Evolutionary conservation across 2,113 vertebrate genomes (phyloP), one percentile per base, ranked within the genome.

Genomic region (Leptosomus discolor): DNA sequence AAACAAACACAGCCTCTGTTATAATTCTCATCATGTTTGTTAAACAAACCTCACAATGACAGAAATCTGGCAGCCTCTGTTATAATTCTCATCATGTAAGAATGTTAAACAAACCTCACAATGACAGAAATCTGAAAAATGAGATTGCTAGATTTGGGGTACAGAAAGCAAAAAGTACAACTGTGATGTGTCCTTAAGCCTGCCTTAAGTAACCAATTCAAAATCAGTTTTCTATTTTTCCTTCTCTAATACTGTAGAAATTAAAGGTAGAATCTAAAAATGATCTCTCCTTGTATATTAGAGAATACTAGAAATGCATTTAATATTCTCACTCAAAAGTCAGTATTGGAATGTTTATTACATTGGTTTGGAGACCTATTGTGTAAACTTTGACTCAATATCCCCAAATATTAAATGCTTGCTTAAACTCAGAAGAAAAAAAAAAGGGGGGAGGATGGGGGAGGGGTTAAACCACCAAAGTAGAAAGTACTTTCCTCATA

Each of bases 361-460:
- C 45, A 39, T 68, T 76, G 5, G 5, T 81, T 95, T 85, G 13
- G 63, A 83, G 21, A 75, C 15, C 26, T 94, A 1, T 21, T 75
- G 21, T 51, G 36, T 37, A n/a, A 81, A 43, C 8, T 41, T 75
- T 18, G 8, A 43, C 15, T 71, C 75, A 64, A 68, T 30, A 68
- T 63, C 19, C 17, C 26, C 10, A 90, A 71, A 60, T 48, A 63
- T 15, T 56, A 81, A 71, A 57, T 75, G 4, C 29, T 81, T 77
- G 3, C 32, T 56, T 69, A 87, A 73, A 93, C 16, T 36, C 8
- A 24, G 6, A 30, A 13, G 2, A 2, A 8, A 30, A 27, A 23
- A 21, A 26, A 12, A 32, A 32, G 4, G 2, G 19, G 6, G 3
- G 11, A 1, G 1, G 1, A 3, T 2, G 7, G 15, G 2, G 9